Conservation (phyloP, 2,797 vertebrate genomes). For the Odontamblyopus lacepedii region DNA sequence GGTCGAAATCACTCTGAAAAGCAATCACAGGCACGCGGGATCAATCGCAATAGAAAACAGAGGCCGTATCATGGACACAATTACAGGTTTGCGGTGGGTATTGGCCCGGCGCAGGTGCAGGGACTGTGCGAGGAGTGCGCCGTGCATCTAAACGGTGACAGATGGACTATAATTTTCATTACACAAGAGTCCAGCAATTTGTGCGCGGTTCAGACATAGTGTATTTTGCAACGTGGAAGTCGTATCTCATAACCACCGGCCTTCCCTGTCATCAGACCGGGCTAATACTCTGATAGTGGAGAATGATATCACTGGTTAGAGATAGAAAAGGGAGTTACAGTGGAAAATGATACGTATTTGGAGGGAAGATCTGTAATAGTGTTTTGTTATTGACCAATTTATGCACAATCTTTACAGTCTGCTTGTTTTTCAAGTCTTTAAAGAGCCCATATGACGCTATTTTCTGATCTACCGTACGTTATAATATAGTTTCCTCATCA, state of each 20-base stretch:
- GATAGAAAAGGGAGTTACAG: background rate
- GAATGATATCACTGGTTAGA: background rate
- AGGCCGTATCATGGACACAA: constrained; percentile 56
- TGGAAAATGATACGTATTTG: background rate
- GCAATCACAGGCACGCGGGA: constrained; percentile 51
- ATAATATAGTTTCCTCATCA: too few species aligned
- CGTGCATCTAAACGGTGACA: constrained; percentile 56
- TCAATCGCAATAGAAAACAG: constrained; percentile 52
- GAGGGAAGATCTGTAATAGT: background rate
- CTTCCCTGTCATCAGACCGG: background rate
- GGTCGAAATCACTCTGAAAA: constrained; percentile 36
- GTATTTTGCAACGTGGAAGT: background rate
- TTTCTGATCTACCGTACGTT: too few species aligned
- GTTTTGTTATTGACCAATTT: background rate
- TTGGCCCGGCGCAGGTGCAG: constrained; percentile 38
- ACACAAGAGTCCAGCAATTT: constrained; percentile 63
- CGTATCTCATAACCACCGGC: background rate
- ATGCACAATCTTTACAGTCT: background rate
- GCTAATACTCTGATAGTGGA: background rate
- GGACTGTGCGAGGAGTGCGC: constrained; percentile 22
- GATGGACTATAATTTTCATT: constrained; percentile 81
- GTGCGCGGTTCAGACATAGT: constrained; percentile 38
- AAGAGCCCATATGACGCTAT: background rate
- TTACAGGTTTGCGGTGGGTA: constrained; percentile 49
- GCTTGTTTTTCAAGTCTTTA: background rate